Percentiles rank a stretch among this genome's conserved stretches.
phyloP scores from a whole-genome alignment of 2,888 invertebrate genomes.

The Acanthopleura granulata region DNA sequence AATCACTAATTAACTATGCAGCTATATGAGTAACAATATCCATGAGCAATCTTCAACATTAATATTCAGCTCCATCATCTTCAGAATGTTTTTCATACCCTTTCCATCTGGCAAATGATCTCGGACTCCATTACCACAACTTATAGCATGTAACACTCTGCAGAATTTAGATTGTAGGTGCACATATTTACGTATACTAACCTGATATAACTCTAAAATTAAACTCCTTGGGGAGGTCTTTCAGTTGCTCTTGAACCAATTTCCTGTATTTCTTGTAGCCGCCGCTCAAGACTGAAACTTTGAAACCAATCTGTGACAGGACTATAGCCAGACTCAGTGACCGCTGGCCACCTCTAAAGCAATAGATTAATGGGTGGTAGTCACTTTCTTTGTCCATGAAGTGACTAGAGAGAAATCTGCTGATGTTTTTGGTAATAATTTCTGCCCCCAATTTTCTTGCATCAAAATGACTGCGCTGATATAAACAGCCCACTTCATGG shows the following conservation, averaged over 20 bases:
- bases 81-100: no score
- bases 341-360: slow-evolving; percentile 51
- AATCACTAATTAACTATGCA: no score
- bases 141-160: no score
- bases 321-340: slow-evolving; percentile 45
- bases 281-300: slow-evolving; percentile 38
- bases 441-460: slow-evolving; percentile 46
- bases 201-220: slow-evolving; percentile 46
- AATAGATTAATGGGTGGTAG: slow-evolving; percentile 44
- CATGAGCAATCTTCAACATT: no score
- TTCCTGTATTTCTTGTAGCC: slow-evolving; percentile 45
- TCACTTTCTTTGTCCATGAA: slow-evolving; percentile 35
- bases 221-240: slow-evolving; percentile 35
- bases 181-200: slow-evolving; percentile 22
- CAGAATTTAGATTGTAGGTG: no score
- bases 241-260: slow-evolving; percentile 33
- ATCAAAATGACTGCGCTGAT: slow-evolving; percentile 34
- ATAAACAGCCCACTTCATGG: slow-evolving; percentile 40
- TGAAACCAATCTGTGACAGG: slow-evolving; percentile 45
- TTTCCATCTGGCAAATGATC: no score
- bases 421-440: slow-evolving; percentile 39
- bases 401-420: slow-evolving; percentile 37
- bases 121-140: no score
- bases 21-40: no score
- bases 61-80: no score